phyloP scores from a whole-genome alignment of 2,797 vertebrate genomes.

The Squalus acanthias region DNA sequence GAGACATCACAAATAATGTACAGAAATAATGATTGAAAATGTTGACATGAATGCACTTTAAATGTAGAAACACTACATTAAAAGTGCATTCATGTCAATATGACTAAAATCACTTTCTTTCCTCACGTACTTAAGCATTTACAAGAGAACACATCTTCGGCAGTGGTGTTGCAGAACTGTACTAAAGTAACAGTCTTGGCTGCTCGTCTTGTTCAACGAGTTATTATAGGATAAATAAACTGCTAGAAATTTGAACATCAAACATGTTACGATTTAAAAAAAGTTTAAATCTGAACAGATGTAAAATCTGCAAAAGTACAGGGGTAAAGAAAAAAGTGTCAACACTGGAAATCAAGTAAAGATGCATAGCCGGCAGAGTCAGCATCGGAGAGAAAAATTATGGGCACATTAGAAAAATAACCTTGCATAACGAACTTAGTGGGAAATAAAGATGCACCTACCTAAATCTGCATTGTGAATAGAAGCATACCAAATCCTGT shows the following conservation, averaged over 20 bases:
- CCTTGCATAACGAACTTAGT: background rate
- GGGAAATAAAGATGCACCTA: background rate
- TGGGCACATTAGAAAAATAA: background rate
- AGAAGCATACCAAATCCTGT: background rate
- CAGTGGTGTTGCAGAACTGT: background rate
- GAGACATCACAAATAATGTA: background rate
- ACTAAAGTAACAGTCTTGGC: background rate
- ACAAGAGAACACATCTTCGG: background rate
- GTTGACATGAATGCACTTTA: too few relatives aligned
- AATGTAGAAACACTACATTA: background rate
- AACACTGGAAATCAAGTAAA: background rate
- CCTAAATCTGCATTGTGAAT: background rate
- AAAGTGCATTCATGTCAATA: background rate
- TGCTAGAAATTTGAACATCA: background rate
- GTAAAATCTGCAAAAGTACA: background rate
- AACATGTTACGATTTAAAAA: background rate
- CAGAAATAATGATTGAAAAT: background rate
- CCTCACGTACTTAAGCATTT: background rate
- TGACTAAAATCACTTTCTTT: background rate
- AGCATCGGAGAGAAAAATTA: background rate
- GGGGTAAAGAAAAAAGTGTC: background rate
- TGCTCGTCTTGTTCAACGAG: background rate
- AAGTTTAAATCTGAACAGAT: background rate
- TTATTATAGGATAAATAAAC: background rate
- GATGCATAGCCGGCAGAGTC: background rate